Base-by-base conservation (phyloP, 2,888 invertebrate genomes). In the Caenorhabditis parvicauda region DNA sequence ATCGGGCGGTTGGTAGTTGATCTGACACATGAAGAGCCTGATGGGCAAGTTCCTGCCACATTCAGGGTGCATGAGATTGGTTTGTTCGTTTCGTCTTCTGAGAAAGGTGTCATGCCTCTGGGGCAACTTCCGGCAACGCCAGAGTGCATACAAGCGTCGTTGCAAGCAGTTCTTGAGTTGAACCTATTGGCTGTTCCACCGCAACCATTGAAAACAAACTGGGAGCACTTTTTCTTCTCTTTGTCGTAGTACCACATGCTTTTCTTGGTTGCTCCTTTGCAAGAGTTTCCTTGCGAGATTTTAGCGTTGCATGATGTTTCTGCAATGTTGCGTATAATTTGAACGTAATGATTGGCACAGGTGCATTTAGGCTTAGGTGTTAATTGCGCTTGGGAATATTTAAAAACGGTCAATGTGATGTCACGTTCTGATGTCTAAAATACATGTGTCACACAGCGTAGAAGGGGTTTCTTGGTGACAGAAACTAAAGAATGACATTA, bases 161-260 rank as follows among this genome's bases (percentile, higher is more conserved):
- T 64, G 52, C 79, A 79, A 6, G 75, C 62, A 14, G 57, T 59
- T 25, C 74, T 70, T 32, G 71, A 72, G 14, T 70, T 66, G 63
- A 79, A 74, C 29, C 77, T 65, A 52, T 79, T 79, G 5, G 77
- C 41, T 1, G 77, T 73, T 39, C 77, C 77, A 27, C 77, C 79
- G 51, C 79, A 79, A 22, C 75, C 77, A 41, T 72, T 75, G 61
- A 74, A 78, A 2, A 67, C 66, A 59, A 79, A 79, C 45, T 73
- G 76, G 6, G 67, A 50, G 51, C 79, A 79, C 56, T 72, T 70
- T 46, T 71, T 66, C 47, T 63, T 57, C 6, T 60, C 59, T 14
- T 70, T 56, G 47, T 79, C 79, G 49, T 67, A 74, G 62, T 60
- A 72, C 77, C 79, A 79, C 59, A 70, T 72, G 35, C 74, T 72